These are phyloP conservation scores for Hecatera dysodea DNA, from an alignment of 2,888 invertebrate species.

Conservation along the genomic window DNA sequence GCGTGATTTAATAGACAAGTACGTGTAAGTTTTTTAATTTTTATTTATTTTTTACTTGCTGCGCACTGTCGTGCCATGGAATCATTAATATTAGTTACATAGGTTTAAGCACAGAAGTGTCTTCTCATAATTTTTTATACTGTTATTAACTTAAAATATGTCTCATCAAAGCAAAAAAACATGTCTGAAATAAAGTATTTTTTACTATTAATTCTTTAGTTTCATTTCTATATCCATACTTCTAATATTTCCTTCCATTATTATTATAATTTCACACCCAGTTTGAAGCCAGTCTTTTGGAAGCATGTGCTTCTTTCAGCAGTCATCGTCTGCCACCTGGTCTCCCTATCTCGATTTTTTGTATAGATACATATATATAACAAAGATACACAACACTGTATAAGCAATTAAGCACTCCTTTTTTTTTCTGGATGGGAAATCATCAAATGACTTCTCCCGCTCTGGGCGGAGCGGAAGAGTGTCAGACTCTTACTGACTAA, in stretches of 20 bases:
- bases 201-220: constrained; percentile 5
- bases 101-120: constrained; percentile 7
- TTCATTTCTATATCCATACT: neutral
- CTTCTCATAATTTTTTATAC: constrained; percentile 21
- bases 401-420: no score
- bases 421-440: no score
- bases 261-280: no score
- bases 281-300: no score
- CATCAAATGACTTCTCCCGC: no score
- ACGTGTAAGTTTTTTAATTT: neutral
- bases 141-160: neutral
- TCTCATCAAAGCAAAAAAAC: constrained; percentile 1
- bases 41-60: neutral
- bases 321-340: no score
- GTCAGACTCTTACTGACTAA: no score
- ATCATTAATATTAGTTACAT: neutral
- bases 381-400: no score
- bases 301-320: no score
- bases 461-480: no score
- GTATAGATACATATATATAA: no score
- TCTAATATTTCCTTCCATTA: neutral
- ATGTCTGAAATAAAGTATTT: constrained; percentile 25
- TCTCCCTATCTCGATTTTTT: no score
- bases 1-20: neutral
- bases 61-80: neutral